Evolutionary conservation across 2,797 vertebrate species (phyloP).

Genomic region (Heliangelus exortis): DNA sequence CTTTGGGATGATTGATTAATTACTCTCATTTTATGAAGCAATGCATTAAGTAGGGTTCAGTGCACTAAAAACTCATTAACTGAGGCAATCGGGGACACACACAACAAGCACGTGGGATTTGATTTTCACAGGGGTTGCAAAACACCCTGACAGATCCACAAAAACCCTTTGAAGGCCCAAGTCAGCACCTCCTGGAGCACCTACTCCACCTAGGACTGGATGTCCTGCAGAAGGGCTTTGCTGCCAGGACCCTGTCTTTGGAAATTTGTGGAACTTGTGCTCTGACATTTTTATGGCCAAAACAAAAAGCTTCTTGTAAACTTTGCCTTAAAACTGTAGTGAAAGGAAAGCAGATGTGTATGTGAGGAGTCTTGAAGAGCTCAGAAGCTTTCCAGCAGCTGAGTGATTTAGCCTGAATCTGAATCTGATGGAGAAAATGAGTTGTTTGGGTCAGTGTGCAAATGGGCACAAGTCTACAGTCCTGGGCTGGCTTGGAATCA

Average conservation of each 20-base stretch:
- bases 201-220: neutral
- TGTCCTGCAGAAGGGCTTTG: neutral
- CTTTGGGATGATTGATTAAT: slow-evolving; percentile 57
- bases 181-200: neutral
- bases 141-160: neutral
- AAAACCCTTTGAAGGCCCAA: neutral
- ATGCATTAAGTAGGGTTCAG: slow-evolving; percentile 55
- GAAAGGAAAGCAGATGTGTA: neutral
- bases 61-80: slow-evolving; percentile 67
- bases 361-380: neutral
- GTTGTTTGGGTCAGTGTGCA: neutral
- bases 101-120: neutral
- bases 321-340: neutral
- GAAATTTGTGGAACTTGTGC: neutral
- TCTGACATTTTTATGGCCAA: neutral
- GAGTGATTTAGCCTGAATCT: neutral
- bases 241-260: neutral
- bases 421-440: accelerated
- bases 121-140: neutral
- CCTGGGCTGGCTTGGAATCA: neutral
- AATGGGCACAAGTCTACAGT: accelerated
- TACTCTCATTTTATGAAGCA: slow-evolving; percentile 52
- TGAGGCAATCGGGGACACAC: slow-evolving; percentile 39
- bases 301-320: neutral
- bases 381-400: neutral